phyloP scores from a whole-genome alignment of 2,888 invertebrate species.

The Operophtera brumata region DNA sequence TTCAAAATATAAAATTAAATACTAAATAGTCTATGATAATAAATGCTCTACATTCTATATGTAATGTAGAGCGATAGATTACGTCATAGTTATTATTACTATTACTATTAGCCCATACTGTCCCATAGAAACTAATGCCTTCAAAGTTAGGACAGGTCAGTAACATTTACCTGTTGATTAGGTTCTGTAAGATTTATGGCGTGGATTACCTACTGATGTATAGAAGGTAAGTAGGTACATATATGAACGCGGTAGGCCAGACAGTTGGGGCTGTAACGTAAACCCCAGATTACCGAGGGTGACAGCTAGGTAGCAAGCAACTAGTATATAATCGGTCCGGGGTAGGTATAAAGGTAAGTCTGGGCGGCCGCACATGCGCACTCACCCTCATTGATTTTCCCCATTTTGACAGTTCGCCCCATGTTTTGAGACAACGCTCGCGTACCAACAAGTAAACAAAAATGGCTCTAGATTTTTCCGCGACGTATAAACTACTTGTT shows the following conservation, averaged over 20 bases:
- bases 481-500: constrained; percentile 92
- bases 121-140: no score
- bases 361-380: constrained; percentile 67
- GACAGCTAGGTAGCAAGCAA: constrained; percentile 7
- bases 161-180: constrained; percentile 26
- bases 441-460: constrained; percentile 70
- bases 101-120: no score
- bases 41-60: no score
- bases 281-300: constrained; percentile 24
- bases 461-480: constrained; percentile 93
- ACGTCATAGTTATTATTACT: no score
- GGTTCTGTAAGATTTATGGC: constrained; percentile 18
- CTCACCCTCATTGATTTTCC: constrained; percentile 73
- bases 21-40: no score
- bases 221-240: constrained; percentile 12
- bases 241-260: constrained; percentile 8
- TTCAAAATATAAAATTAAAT: no score
- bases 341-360: constrained; percentile 37
- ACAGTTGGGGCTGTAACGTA: constrained; percentile 17
- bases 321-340: constrained; percentile 11
- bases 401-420: constrained; percentile 74
- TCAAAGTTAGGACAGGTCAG: constrained; percentile 32
- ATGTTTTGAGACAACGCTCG: constrained; percentile 71
- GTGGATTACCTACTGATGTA: constrained; percentile 11
- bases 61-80: neutral